Base-by-base conservation (phyloP, 2,888 invertebrate species). In the Drosophila cognata region DNA sequence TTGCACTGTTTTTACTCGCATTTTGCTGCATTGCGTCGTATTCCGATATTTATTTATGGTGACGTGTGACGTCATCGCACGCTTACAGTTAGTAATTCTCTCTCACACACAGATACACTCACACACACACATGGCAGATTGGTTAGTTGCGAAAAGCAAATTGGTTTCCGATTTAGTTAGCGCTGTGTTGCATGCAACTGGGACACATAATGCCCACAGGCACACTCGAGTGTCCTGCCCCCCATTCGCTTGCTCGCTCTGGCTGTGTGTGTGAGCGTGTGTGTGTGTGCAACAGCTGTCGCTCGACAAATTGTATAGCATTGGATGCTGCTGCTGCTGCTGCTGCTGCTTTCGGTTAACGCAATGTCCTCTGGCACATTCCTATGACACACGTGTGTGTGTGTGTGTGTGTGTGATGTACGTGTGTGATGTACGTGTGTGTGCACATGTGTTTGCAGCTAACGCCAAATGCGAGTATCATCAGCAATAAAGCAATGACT, bases 151-250 rank as follows among this genome's bases (percentile, higher is more conserved):
- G 83, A 81, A 73, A 81, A 81, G 79, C 81, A 84, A 84, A 84
- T 84, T 84, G 88, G 85, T 88, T 88, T 88, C 81, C 73, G 81
- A 84, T 88, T 84, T 77, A 82, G 83, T 71, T 71, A 67, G 66
- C 63, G 61, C 58, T 77, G 16, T 25, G 16, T 25, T 74, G 67
- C 61, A 51, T 21, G 75, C 75, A 53, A 58, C 68, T 74, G 77
- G 61, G 66, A 64, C 66, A 79, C 64, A 69, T 70, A 60, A 67
- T 50, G 66, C 69, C 79, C 79, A 57, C 28, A 66, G 71, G 79
- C 68, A 52, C 67, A 31, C n/a, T 46, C 59, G 21, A 48, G 62
- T 57, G 52, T 66, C 41, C 71, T 50, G 46, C 16, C 7, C 16
- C 43, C 21, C 21, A 46, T 13, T 21, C 13, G 7, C 21, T 21